Conservation (phyloP, 2,888 invertebrate genomes). For the Actias luna region DNA sequence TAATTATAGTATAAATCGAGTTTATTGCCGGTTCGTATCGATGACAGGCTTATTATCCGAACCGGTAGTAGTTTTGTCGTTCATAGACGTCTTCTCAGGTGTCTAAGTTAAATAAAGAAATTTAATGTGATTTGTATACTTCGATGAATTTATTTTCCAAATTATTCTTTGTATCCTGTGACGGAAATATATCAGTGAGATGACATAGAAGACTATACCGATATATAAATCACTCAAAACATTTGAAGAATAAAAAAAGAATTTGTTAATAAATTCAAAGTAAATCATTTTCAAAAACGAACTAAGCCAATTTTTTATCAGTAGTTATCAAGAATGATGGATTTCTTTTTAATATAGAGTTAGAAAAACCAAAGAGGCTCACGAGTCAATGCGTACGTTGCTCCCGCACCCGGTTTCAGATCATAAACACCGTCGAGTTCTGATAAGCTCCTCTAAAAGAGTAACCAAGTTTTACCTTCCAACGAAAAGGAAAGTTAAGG, state of each 20-base stretch:
- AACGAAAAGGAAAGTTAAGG: conserved; percentile 28
- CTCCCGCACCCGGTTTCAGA: conserved; percentile 51
- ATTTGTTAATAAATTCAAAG: no score
- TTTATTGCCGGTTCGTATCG: not conserved
- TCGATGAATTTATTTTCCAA: no score
- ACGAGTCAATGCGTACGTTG: conserved; percentile 53
- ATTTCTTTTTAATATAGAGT: conserved; percentile 49
- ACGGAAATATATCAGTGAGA: no score
- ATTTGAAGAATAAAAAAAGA: no score
- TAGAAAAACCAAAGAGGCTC: conserved; percentile 56
- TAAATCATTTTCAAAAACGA: not conserved
- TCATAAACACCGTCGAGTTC: conserved; percentile 63
- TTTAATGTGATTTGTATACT: no score
- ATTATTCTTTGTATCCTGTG: no score
- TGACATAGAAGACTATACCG: no score
- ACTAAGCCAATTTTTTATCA: not conserved
- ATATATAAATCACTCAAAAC: no score
- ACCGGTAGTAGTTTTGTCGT: not conserved
- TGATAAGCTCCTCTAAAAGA: conserved; percentile 60
- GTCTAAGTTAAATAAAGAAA: not conserved
- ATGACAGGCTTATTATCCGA: not conserved
- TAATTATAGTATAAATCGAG: not conserved
- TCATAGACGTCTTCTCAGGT: not conserved
- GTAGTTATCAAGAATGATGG: conserved; percentile 44
- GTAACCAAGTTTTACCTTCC: conserved; percentile 31